These are phyloP conservation scores for Empidonax alnorum DNA, from an alignment of 2,113 vertebrate genomes.

Conservation along the genomic window DNA sequence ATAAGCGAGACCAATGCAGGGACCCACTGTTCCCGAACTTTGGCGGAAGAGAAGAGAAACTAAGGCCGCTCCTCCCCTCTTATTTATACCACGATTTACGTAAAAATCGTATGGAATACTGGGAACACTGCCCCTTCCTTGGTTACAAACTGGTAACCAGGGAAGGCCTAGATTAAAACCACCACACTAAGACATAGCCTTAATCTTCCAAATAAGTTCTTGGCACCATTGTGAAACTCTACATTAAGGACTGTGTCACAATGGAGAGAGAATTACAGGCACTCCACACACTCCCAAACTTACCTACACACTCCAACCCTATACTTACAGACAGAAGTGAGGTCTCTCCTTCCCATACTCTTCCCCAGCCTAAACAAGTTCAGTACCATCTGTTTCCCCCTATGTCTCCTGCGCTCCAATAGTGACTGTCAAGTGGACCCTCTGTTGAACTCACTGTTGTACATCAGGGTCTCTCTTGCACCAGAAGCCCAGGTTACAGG, in stretches of 20 bases:
- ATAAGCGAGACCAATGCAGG: too few relatives aligned
- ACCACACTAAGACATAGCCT: background rate
- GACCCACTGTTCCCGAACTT: too few relatives aligned
- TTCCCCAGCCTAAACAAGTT: background rate
- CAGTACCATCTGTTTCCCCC: background rate
- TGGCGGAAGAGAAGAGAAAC: too few relatives aligned
- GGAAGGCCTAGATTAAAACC: too few relatives aligned
- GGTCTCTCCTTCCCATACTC: background rate
- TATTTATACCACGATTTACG: too few relatives aligned
- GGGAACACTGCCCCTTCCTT: too few relatives aligned
- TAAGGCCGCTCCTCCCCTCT: too few relatives aligned
- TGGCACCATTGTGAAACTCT: background rate
- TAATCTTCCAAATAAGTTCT: background rate
- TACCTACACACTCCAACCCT: background rate
- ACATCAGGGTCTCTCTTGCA: too few relatives aligned
- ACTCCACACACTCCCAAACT: background rate
- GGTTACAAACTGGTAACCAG: too few relatives aligned
- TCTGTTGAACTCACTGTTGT: background rate
- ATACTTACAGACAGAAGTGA: background rate
- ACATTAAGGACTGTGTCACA: background rate
- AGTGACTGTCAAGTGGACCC: background rate
- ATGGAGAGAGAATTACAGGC: background rate
- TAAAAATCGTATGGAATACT: too few relatives aligned
- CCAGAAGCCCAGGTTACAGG: accelerated
- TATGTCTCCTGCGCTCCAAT: background rate